Percentiles rank a stretch among this genome's conserved stretches.
phyloP scores from a whole-genome alignment of 2,888 invertebrate species.

The Hydraecia micacea region DNA sequence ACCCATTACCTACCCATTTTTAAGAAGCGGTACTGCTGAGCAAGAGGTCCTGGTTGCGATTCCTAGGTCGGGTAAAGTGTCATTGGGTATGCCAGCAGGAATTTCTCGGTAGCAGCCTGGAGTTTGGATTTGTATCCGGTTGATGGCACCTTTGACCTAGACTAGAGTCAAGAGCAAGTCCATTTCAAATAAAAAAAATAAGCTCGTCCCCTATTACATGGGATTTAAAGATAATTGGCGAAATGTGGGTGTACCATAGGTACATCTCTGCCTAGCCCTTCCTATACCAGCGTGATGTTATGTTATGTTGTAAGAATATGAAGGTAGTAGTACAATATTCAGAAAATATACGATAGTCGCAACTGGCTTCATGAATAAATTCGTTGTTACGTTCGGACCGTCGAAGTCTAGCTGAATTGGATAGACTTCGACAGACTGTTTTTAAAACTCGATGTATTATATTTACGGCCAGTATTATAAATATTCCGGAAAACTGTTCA shows the following conservation, averaged over 20 bases:
- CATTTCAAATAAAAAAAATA: no score
- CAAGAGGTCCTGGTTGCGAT: neutral
- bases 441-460: neutral
- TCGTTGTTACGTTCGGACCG: neutral
- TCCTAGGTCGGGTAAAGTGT: neutral
- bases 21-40: neutral
- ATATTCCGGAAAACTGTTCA: neutral
- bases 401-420: neutral
- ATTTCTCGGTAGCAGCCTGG: neutral
- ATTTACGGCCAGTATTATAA: neutral
- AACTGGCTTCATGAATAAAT: constrained; percentile 17
- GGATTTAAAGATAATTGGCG: neutral
- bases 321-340: neutral
- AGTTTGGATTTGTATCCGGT: neutral
- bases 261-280: neutral
- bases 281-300: neutral
- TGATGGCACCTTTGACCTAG: no score
- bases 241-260: neutral
- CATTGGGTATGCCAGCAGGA: neutral
- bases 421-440: neutral
- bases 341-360: neutral
- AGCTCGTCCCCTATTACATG: neutral
- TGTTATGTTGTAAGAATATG: neutral
- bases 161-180: no score
- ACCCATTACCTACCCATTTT: neutral